Evolutionary conservation across 2,888 invertebrate species (phyloP), one percentile per base, ranked within the genome.

Genomic region (Oegoconia quadripuncta): DNA sequence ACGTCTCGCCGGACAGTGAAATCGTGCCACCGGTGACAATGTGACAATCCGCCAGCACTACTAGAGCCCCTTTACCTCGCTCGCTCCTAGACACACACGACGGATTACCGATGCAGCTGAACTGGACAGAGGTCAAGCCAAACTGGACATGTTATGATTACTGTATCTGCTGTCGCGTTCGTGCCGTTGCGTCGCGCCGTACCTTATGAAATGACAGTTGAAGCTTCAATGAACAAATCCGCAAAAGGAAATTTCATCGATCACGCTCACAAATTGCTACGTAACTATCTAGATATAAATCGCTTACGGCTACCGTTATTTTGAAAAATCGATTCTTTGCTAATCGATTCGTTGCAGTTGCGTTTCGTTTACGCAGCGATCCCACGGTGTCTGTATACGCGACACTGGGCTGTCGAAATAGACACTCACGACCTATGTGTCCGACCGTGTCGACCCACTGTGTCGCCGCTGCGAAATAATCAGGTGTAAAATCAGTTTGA

Each of bases 1-100:
- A 84, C 86, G 83, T 82, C 73, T 76, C 69, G 76, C 59, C 75
- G 83, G 82, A 75, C 83, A 80, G 81, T 68, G 81, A 82, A 80
- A 83, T 84, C 84, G 84, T 83, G 84, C 77, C 73, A 68, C 73
- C 70, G 77, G 74, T 74, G 83, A 86, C 86, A 86, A 86, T 84
- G 78, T 84, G 82, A 83, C 81, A 74, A 59, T 49, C 56, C 52
- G 54, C 81, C 80, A 70, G 42, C 44, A 20, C 46, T 61, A 39
- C 39, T 37, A 50, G 77, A 68, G 42, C 76, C 43, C 27, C 62
- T 61, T 38, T 57, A 53, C 58, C 62, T 56, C 64, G 42, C 55
- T 26, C 26, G 17, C 30, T 27, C 41, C 39, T 44, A 44, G 33
- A 50, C 51, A 36, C 46, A 37, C 42, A 48, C 50, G 46, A 42